These are phyloP conservation scores for Eulimnadia texana DNA, from an alignment of 1,140 invertebrate species.

Conservation along the genomic window DNA sequence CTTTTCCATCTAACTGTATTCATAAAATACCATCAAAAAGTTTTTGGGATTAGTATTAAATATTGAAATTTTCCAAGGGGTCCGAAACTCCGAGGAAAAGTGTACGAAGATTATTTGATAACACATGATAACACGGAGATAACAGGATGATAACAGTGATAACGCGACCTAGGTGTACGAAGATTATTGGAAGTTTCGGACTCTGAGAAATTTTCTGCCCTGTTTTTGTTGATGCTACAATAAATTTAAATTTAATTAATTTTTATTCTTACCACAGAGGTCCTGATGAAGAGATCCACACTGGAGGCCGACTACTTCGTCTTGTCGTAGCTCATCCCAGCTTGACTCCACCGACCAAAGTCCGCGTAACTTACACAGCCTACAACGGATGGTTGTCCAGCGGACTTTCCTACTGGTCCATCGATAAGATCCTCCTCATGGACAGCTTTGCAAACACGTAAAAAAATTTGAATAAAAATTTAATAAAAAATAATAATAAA, in stretches of 20 bases:
- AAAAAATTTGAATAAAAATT: not conserved
- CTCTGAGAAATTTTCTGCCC: too few relatives aligned
- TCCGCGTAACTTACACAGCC: slow-evolving; percentile 66
- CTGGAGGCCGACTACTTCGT: slow-evolving; percentile 52
- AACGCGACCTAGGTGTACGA: too few relatives aligned
- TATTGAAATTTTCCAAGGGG: too few relatives aligned
- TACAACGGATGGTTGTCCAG: slow-evolving; percentile 86
- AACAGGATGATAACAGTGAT: too few relatives aligned
- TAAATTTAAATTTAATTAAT: not conserved
- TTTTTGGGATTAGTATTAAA: too few relatives aligned
- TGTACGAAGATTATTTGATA: too few relatives aligned
- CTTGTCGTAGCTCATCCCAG: slow-evolving; percentile 78
- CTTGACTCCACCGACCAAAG: slow-evolving; percentile 48
- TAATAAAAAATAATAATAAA: not conserved
- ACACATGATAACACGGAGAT: too few relatives aligned
- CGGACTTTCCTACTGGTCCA: slow-evolving; percentile 47
- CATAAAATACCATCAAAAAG: too few relatives aligned
- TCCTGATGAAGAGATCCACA: slow-evolving; percentile 57
- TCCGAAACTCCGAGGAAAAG: too few relatives aligned
- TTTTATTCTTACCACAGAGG: slow-evolving; percentile 35
- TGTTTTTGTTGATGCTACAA: not conserved
- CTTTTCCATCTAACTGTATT: too few relatives aligned
- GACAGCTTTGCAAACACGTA: slow-evolving; percentile 68
- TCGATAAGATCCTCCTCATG: slow-evolving; percentile 67
- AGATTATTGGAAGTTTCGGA: too few relatives aligned